Evolutionary conservation across 2,797 vertebrate species (phyloP).

Genomic region (Coccyzus lansbergi): DNA sequence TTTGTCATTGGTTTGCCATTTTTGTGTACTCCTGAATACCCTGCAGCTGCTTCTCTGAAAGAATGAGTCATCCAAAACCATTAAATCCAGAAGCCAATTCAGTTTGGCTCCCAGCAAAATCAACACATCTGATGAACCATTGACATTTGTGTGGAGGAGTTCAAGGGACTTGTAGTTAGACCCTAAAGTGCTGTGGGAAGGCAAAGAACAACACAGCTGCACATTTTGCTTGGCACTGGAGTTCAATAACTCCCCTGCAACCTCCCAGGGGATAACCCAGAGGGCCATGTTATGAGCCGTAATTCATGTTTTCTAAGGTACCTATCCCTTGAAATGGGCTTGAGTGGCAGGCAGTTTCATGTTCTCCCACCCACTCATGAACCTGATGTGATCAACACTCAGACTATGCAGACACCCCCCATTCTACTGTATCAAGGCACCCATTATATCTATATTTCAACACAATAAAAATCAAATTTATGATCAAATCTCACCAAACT

Average conservation of each 20-base stretch:
- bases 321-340: neutral
- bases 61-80: conserved; percentile 26
- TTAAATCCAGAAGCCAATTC: conserved; percentile 30
- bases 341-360: neutral
- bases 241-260: neutral
- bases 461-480: neutral
- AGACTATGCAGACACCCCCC: neutral
- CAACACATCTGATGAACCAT: conserved; percentile 15
- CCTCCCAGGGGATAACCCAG: neutral
- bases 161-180: neutral
- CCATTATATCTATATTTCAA: neutral
- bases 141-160: neutral
- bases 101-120: conserved; percentile 12
- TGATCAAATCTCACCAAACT: neutral
- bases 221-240: neutral
- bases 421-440: neutral
- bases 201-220: neutral
- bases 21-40: neutral
- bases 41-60: conserved; percentile 41
- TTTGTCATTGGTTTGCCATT: neutral
- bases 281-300: neutral
- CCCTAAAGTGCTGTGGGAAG: neutral
- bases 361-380: neutral
- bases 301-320: neutral
- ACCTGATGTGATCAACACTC: neutral